Percentiles rank a stretch among this genome's conserved stretches.
phyloP scores from a whole-genome alignment of 2,113 vertebrate genomes.

The Grantiella picta region DNA sequence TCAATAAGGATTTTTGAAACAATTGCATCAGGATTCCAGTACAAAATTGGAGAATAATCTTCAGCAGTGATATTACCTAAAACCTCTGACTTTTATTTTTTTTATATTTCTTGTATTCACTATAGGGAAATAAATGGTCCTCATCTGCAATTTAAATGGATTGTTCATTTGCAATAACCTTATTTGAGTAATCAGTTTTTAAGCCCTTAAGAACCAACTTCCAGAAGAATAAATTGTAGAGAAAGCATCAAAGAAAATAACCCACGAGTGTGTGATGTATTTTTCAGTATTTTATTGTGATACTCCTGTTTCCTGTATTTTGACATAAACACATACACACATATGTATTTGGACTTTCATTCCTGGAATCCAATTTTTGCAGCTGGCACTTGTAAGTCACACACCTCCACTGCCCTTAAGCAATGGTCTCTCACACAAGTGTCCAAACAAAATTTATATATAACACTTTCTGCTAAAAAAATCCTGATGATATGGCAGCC shows the following conservation, averaged over 20 bases:
- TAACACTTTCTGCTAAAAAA: neutral
- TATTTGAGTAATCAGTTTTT: neutral
- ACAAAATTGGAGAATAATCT: neutral
- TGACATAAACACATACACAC: neutral
- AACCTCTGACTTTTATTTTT: neutral
- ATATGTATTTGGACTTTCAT: neutral
- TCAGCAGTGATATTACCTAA: neutral
- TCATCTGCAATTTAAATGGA: neutral
- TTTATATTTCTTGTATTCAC: neutral
- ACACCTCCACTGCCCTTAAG: neutral
- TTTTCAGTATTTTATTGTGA: neutral
- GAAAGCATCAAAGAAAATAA: neutral
- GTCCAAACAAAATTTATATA: neutral
- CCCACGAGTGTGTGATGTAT: neutral
- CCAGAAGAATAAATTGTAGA: neutral
- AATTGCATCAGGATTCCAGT: neutral
- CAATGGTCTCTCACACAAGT: accelerated
- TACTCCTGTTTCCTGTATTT: neutral
- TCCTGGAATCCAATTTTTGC: neutral
- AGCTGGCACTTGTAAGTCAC: neutral
- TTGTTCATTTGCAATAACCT: neutral
- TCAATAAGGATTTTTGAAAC: neutral
- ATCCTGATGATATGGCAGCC: neutral
- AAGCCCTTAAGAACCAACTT: neutral
- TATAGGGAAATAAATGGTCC: neutral